Evolutionary conservation across 2,888 invertebrate species (phyloP), one percentile per base, ranked within the genome.

Genomic region (Macrophya alboannulata): DNA sequence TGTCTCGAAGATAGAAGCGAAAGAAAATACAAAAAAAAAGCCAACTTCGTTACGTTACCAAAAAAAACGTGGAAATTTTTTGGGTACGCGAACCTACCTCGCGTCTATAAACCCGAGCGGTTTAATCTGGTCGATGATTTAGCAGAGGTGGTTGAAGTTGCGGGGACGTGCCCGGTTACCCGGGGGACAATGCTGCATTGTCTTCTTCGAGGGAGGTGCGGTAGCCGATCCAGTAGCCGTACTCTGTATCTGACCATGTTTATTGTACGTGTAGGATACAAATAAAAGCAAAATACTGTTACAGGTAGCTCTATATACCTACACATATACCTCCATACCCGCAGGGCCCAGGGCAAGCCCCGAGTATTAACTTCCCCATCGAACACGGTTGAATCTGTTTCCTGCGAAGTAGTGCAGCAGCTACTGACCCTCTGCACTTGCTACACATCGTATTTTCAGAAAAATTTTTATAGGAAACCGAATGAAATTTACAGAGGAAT

Each of bases 161-260:
- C 68, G 59, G 62, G 76, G 40, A 62, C 37, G 51, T 77, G 51
- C 77, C 51, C 17, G 48, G 21, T 25, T 76, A 45, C 79, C 51
- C 31, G 48, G 51, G 76, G 84, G 81, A 85, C 92, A 92, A 92
- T 92, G 91, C 92, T 85, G 92, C 91, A 92, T 92, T 92, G 92
- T 92, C 90, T 91, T 51, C 83, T 83, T 71, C 83, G 48, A 83
- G 83, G 83, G 83, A 83, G 83, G 83, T 71, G 90, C 79, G 91
- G 90, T 91, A 90, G 89, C 89, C 88, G 89, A 86, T 87, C 85
- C 86, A 87, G 87, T 86, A 85, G 87, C 85, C 68, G 84, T 86
- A 65, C 85, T 79, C 84, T 86, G 86, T 87, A 68, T 31, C 68
- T 40, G 40, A 45, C 21, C 31, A 83, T 83, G 68, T 83, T 65